These are phyloP conservation scores for Antitype chi DNA, from an alignment of 2,888 invertebrate genomes.

Conservation along the genomic window DNA sequence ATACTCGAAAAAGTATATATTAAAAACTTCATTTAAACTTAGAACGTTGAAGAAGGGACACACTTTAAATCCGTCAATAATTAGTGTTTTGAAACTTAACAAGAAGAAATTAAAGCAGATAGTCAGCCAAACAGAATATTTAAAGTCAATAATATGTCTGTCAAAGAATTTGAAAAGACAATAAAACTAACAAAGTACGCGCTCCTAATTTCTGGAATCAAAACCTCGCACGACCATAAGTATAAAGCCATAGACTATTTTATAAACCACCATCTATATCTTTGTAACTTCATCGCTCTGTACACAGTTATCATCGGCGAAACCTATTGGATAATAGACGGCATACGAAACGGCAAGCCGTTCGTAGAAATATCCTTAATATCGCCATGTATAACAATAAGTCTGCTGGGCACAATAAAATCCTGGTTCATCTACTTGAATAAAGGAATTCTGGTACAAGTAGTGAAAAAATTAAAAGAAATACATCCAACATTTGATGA, in stretches of 20 bases:
- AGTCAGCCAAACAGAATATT: background rate
- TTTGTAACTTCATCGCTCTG: constrained; percentile 73
- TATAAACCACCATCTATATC: constrained; percentile 68
- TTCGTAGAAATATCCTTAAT: constrained; percentile 77
- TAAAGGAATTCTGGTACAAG: constrained; percentile 65
- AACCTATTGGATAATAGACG: constrained; percentile 75
- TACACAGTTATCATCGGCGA: constrained; percentile 77
- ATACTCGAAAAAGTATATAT: no score
- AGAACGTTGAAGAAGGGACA: constrained; percentile 9
- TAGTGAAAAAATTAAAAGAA: constrained; percentile 72
- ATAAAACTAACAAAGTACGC: constrained; percentile 70
- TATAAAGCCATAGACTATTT: constrained; percentile 59
- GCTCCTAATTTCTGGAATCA: constrained; percentile 77
- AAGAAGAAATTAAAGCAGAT: background rate
- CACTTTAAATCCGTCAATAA: background rate
- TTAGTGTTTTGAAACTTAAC: background rate
- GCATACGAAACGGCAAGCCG: constrained; percentile 69
- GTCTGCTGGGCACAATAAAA: constrained; percentile 76
- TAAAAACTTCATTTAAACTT: background rate
- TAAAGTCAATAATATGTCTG: constrained; percentile 11
- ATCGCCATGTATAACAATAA: constrained; percentile 77
- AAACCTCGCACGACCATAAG: constrained; percentile 55
- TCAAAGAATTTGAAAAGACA: constrained; percentile 69
- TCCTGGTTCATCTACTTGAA: constrained; percentile 70
- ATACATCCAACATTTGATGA: constrained; percentile 71